Evolutionary conservation across 1,140 invertebrate genomes (phyloP), one percentile per base, ranked within the genome.

Genomic region (Drosophila pandora): DNA sequence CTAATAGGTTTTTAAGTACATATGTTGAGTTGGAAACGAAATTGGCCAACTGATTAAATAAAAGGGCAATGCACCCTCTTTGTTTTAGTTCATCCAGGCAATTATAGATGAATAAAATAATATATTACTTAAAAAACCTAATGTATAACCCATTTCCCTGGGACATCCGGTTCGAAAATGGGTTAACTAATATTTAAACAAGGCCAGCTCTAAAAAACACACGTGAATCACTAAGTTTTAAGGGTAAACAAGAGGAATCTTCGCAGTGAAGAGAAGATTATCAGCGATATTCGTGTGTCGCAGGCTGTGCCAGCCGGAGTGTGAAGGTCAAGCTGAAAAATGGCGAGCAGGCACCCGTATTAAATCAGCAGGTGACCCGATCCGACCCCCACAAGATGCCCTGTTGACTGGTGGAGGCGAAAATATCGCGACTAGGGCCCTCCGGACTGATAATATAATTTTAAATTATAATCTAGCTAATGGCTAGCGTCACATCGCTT

Each of bases 401-500:
- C 65, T 67, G 47, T 68, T 68, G 64, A 54, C 43, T 58, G 39
- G 32, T 64, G 39, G 32, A 57, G 41, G 22, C 28, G 43, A 58
- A 50, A 72, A 49, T 54, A 62, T 39, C 41, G 30, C 68, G 17
- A 37, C 43, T 48, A 22, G 37, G 57, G 71, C 21, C 64, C 17
- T 22, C 23, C 62, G 57, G 17, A 52, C 45, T 68, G 67, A 79
- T 78, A 72, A 71, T 50, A 54, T 55, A 41, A 21, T 47, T 21
- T 71, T 28, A 59, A 39, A 37, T 67, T 73, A 80, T 82, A 76
- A 80, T 81, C 37, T 30, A 30, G 53, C 54, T 67, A 48, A 48
- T 39, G 45, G 13, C 13, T 21, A 43, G 50, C 59, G 52, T 60
- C 58, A 65, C 4, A 49, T 37, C 53, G 72, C 23, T 30, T 48